Percentiles rank a stretch among this genome's conserved stretches.
These are phyloP conservation scores for Edolisoma coerulescens DNA, from an alignment of 2,113 vertebrate species.

Conservation along the genomic window DNA sequence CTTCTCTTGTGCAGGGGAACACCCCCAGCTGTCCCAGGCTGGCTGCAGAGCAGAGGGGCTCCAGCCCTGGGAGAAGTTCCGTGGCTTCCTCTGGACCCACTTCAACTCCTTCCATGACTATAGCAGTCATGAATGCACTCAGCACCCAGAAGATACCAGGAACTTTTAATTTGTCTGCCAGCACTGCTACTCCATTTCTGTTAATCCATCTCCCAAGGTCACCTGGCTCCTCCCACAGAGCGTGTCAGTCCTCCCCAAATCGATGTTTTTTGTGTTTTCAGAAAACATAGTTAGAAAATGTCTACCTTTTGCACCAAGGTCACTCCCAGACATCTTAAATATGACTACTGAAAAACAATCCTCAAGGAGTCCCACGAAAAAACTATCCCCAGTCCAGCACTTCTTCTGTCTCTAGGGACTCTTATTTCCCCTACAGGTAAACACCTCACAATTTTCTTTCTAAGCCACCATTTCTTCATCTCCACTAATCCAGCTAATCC, in stretches of 20 bases:
- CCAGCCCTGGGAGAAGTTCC: neutral
- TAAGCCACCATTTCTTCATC: neutral
- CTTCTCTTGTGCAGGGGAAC: neutral
- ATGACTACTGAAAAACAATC: neutral
- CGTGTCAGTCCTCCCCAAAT: accelerated
- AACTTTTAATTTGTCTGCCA: neutral
- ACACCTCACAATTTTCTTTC: neutral
- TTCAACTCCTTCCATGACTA: accelerated
- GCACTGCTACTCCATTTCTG: accelerated
- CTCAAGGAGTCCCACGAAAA: neutral
- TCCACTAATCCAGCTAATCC: conserved; percentile 37
- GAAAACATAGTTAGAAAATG: neutral
- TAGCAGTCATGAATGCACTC: neutral
- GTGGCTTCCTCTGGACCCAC: neutral
- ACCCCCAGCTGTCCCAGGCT: neutral
- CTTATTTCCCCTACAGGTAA: conserved; percentile 1
- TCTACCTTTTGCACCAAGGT: neutral
- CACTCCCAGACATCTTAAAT: neutral
- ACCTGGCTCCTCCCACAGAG: neutral
- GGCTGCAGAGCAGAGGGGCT: neutral
- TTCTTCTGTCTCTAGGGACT: neutral
- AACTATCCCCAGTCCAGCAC: neutral
- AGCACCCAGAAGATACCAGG: neutral
- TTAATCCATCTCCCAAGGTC: neutral
- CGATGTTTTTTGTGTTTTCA: neutral